Base-by-base conservation (phyloP, 1,140 invertebrate species). In the Atta colombica region DNA sequence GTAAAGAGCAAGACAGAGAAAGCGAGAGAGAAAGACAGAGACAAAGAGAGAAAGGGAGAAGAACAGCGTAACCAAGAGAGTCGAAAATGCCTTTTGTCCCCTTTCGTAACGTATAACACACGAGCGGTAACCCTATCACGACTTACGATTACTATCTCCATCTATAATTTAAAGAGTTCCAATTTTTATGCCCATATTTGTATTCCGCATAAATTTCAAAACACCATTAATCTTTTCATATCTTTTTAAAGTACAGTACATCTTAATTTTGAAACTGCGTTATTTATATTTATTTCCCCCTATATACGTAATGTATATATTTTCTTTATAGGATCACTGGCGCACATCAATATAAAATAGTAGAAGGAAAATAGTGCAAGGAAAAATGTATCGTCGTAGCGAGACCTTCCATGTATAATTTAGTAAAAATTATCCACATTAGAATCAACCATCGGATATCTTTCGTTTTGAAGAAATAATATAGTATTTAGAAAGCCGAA, bases 71-170 rank as follows among this genome's bases (percentile, higher is more conserved):
- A 88, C 87, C 78, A 85, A 87, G 89, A 93, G 93, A 91, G 92
- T 91, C 92, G 92, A 93, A 95, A 95, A 94, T 94, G 94, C 93
- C 93, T 95, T 95, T 95, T 93, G 93, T 95, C 91, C 93, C 93
- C 90, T 94, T 87, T 93, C 82, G 89, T 63, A 89, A 91, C 90
- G 89, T 86, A 91, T 91, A 92, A 93, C 91, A 84, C 90, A 93
- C 89, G 92, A 91, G 87, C 75, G 77, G 89, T 87, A 93, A 93
- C 89, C 92, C 91, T 91, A 90, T 85, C 91, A 21, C 35, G 58
- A 84, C 28, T 75, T 72, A 53, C 60, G 35, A 75, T 53, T 68
- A 61, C 77, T 68, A 69, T 58, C 72, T 88, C 90, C 88, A 90
- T 92, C 91, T 93, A 93, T 92, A 91, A 90, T 93, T 93, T 87